Conservation (phyloP, 2,797 vertebrate genomes). For the Meda fulgida region DNA sequence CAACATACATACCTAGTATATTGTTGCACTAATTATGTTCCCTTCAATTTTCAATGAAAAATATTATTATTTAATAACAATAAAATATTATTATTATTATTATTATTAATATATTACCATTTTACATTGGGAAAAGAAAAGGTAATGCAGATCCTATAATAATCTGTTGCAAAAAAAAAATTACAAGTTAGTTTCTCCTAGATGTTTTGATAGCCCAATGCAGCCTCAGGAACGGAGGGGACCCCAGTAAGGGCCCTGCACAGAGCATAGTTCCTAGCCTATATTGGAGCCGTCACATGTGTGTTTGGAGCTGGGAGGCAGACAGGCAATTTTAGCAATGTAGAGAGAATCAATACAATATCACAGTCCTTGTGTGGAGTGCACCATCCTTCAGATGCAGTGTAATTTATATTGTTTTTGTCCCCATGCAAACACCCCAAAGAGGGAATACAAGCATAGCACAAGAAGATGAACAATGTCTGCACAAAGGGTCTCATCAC, state of each 20-base stretch:
- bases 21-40: conserved; percentile 66
- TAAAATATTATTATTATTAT: not conserved
- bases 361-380: conserved; percentile 79
- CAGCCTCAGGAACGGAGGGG: conserved; percentile 34
- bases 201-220: conserved; percentile 19
- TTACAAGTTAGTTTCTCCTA: conserved; percentile 56
- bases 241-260: conserved; percentile 31
- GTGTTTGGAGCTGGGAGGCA: conserved; percentile 83
- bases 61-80: not conserved
- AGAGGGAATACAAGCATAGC: conserved; percentile 72
- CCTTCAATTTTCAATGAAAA: conserved; percentile 69
- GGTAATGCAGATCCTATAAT: conserved; percentile 67
- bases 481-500: conserved; percentile 62
- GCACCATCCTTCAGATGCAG: conserved; percentile 76
- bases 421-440: conserved; percentile 76
- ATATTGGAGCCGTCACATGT: conserved; percentile 81
- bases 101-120: not conserved
- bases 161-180: conserved; percentile 64
- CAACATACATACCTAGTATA: conserved; percentile 67
- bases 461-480: conserved; percentile 45
- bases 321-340: conserved; percentile 81
- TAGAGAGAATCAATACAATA: conserved; percentile 85
- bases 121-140: conserved; percentile 31
- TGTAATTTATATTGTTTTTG: conserved; percentile 84
- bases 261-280: conserved; percentile 70